Evolutionary conservation across 2,797 vertebrate genomes (phyloP).

Genomic region (Molothrus ater): DNA sequence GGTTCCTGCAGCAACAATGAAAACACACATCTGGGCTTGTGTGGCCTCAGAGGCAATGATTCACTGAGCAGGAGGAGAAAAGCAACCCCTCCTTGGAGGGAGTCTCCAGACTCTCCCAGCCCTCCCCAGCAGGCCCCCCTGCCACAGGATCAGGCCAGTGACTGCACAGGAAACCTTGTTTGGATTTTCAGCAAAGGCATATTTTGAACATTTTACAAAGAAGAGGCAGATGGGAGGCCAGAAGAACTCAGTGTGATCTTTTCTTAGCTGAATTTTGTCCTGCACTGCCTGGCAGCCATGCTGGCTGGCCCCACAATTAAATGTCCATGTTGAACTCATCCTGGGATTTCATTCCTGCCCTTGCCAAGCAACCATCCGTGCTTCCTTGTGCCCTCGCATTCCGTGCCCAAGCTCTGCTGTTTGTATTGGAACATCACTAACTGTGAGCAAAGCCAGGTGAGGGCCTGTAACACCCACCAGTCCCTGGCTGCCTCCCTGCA

Average conservation of each 20-base stretch:
- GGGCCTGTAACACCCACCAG: not conserved
- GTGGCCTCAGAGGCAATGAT: not conserved
- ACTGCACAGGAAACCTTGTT: not conserved
- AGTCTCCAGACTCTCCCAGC: not conserved
- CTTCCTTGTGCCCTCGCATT: not conserved
- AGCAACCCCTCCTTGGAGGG: not conserved
- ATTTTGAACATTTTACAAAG: not conserved
- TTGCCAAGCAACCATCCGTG: accelerated
- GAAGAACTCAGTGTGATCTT: not conserved
- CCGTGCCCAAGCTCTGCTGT: not conserved
- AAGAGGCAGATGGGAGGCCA: not conserved
- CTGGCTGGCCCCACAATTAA: not conserved
- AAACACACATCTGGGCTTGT: not conserved
- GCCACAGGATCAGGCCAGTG: accelerated
- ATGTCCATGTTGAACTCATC: not conserved
- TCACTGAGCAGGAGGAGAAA: not conserved
- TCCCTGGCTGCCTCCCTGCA: not conserved
- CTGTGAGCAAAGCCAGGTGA: not conserved
- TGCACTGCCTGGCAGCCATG: not conserved
- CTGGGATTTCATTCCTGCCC: not conserved
- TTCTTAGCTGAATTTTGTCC: not conserved
- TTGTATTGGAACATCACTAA: not conserved
- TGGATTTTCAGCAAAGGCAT: not conserved
- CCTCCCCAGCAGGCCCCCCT: not conserved
- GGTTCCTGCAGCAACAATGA: not conserved